Conservation (phyloP, 2,888 invertebrate species). For the Pseudanteris insignis region DNA sequence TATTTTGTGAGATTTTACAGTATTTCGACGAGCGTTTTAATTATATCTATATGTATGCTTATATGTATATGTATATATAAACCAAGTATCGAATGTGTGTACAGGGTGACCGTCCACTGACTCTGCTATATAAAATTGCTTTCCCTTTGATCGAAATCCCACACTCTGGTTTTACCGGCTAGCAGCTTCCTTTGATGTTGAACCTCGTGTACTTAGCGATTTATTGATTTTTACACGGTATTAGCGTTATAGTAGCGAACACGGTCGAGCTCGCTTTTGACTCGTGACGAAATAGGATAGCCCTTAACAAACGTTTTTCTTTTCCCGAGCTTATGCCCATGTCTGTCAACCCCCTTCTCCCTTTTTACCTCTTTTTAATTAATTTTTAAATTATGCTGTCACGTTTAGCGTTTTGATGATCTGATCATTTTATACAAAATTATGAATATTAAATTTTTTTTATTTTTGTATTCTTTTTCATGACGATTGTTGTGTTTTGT, state of each 20-base stretch:
- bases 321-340: too few species aligned
- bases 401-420: neutral
- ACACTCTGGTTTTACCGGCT: constrained; percentile 41
- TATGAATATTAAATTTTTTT: neutral
- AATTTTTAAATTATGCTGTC: neutral
- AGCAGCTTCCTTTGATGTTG: constrained; percentile 44
- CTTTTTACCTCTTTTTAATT: neutral
- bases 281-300: constrained; percentile 24
- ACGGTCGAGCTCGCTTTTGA: constrained; percentile 31
- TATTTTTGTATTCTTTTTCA: too few species aligned
- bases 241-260: constrained; percentile 44
- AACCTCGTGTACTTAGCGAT: constrained; percentile 43
- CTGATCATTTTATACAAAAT: neutral
- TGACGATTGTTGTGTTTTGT: too few species aligned
- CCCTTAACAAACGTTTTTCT: constrained; percentile 2
- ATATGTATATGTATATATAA: too few species aligned
- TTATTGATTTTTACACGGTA: constrained; percentile 44
- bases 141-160: constrained; percentile 46
- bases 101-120: constrained; percentile 62
- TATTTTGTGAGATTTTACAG: constrained; percentile 67
- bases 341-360: neutral
- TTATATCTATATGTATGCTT: too few species aligned
- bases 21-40: constrained; percentile 65
- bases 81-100: constrained; percentile 60
- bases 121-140: constrained; percentile 53